phyloP scores from a whole-genome alignment of 2,113 vertebrate species.

The Lutjanus erythropterus region DNA sequence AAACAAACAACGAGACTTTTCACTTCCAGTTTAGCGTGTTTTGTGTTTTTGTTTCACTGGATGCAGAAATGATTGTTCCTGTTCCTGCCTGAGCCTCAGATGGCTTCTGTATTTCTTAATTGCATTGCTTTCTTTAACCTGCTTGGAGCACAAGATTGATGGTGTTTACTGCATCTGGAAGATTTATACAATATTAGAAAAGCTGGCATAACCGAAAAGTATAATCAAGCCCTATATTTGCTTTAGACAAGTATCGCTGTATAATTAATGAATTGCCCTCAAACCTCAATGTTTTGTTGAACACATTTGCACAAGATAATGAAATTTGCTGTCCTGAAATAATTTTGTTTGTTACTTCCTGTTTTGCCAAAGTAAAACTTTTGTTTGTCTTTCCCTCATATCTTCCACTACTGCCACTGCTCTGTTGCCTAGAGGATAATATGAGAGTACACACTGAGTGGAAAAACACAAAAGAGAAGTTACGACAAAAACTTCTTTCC shows the following conservation, averaged over 20 bases:
- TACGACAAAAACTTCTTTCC: not conserved
- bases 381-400: not conserved
- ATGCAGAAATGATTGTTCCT: conserved; percentile 9
- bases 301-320: conserved; percentile 55
- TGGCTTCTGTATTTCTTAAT: conserved; percentile 28
- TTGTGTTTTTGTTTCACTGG: conserved; percentile 10
- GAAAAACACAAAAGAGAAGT: not conserved
- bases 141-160: conserved; percentile 46
- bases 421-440: not conserved
- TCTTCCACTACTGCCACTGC: not conserved
- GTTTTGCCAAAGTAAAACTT: conserved; percentile 7
- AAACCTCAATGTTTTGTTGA: conserved; percentile 25
- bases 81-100: conserved; percentile 25
- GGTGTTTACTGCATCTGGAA: conserved; percentile 38
- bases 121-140: conserved; percentile 16
- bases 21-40: not conserved
- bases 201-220: conserved; percentile 8
- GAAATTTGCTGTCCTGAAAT: conserved; percentile 37
- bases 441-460: not conserved
- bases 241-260: conserved; percentile 10
- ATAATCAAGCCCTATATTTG: conserved; percentile 16
- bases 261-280: conserved; percentile 39
- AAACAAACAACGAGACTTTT: conserved; percentile 16
- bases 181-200: conserved; percentile 25
- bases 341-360: conserved; percentile 28